phyloP scores from a whole-genome alignment of 2,888 invertebrate genomes.

The Thymelicus lineola region DNA sequence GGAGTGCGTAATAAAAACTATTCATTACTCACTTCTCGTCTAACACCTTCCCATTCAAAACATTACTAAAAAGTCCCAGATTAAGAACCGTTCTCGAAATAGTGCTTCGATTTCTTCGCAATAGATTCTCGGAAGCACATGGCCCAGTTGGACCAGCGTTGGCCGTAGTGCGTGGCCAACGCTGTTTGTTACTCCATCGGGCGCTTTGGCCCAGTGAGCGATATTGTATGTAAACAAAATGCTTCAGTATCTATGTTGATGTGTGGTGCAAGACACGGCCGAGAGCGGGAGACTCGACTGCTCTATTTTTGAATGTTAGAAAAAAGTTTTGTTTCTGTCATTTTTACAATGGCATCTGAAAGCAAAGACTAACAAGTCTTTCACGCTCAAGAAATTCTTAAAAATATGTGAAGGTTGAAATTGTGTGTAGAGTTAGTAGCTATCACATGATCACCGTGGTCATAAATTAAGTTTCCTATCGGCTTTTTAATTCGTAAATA shows the following conservation, averaged over 20 bases:
- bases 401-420: too few species aligned
- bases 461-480: too few species aligned
- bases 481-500: too few species aligned
- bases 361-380: too few species aligned
- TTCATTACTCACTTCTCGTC: background rate
- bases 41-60: background rate
- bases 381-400: too few species aligned
- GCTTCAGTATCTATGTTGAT: slow-evolving; percentile 48
- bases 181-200: slow-evolving; percentile 64
- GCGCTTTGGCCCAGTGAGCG: slow-evolving; percentile 71
- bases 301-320: background rate
- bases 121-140: slow-evolving; percentile 26
- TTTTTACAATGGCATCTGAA: too few species aligned
- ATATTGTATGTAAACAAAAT: slow-evolving; percentile 77
- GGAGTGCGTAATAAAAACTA: too few species aligned
- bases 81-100: slow-evolving; percentile 23
- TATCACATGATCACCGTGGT: too few species aligned
- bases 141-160: slow-evolving; percentile 25
- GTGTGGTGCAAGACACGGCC: slow-evolving; percentile 46
- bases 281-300: slow-evolving; percentile 10
- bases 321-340: too few species aligned
- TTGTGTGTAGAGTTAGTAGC: too few species aligned
- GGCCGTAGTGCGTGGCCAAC: slow-evolving; percentile 40
- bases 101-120: slow-evolving; percentile 25
- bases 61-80: background rate